These are phyloP conservation scores for Isaurus tuberculatus DNA, from an alignment of 92 coral and sea anemone species.

Conservation along the genomic window DNA sequence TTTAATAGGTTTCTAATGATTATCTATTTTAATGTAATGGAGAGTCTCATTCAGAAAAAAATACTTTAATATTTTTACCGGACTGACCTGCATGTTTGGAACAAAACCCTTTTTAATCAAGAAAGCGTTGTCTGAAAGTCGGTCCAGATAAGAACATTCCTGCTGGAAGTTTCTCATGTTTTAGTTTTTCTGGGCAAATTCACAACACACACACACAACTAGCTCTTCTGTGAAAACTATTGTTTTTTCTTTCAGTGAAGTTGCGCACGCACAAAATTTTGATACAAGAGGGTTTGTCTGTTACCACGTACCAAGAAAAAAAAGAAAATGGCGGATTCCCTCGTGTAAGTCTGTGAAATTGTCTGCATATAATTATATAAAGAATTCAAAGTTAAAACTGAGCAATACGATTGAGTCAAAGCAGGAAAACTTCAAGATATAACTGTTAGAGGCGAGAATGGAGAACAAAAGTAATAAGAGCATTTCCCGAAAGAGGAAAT, in stretches of 20 bases:
- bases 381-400: too few species aligned
- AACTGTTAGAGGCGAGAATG: conserved; percentile 25
- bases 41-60: too few species aligned
- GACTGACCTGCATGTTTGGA: conserved; percentile 91
- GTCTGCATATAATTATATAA: neutral
- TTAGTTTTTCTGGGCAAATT: neutral
- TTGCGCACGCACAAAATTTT: neutral
- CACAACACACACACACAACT: neutral
- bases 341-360: neutral
- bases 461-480: conserved; percentile 52
- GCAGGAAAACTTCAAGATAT: neutral
- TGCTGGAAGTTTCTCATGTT: conserved; percentile 83
- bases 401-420: neutral
- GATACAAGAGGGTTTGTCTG: neutral
- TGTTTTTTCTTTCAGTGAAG: neutral
- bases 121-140: conserved; percentile 71
- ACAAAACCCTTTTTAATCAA: conserved; percentile 97
- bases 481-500: conserved; percentile 74
- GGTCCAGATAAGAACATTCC: conserved; percentile 87
- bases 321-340: conserved; percentile 28
- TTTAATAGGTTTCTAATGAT: too few species aligned
- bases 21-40: too few species aligned
- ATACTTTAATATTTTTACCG: too few species aligned
- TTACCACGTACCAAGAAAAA: conserved; percentile 29
- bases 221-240: too few species aligned